Evolutionary conservation across 35 echinoderm and acorn worm genomes (phyloP).

Genomic region (Diadema setosum): DNA sequence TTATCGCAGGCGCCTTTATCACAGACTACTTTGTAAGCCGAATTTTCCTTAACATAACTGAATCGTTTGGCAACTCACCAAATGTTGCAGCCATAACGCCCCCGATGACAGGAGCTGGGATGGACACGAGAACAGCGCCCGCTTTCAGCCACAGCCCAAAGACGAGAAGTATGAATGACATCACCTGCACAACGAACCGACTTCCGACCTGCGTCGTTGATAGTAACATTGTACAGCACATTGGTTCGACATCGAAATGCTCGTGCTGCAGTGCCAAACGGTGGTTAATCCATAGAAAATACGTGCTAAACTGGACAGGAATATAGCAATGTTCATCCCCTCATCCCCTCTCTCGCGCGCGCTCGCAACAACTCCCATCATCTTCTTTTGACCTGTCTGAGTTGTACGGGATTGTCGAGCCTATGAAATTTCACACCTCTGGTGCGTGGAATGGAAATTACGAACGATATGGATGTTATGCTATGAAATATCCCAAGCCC

Average conservation of each 20-base stretch:
- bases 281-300: not conserved
- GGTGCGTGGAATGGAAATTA: no score
- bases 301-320: not conserved
- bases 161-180: not conserved
- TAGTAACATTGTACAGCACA: no score
- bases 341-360: not conserved
- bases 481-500: no score
- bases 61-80: no score
- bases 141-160: not conserved
- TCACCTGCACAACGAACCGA: not conserved
- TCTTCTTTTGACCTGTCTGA: not conserved
- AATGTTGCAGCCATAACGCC: not conserved
- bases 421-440: no score
- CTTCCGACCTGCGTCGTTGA: not conserved
- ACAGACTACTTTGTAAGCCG: no score
- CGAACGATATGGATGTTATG: no score
- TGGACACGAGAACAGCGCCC: not conserved
- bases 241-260: not conserved
- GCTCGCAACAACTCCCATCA: not conserved
- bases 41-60: no score
- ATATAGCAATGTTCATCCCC: not conserved
- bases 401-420: no score
- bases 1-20: no score
- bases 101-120: not conserved
- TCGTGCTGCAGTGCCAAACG: not conserved